These are phyloP conservation scores for Struthidea cinerea DNA, from an alignment of 2,113 vertebrate species.

Conservation along the genomic window DNA sequence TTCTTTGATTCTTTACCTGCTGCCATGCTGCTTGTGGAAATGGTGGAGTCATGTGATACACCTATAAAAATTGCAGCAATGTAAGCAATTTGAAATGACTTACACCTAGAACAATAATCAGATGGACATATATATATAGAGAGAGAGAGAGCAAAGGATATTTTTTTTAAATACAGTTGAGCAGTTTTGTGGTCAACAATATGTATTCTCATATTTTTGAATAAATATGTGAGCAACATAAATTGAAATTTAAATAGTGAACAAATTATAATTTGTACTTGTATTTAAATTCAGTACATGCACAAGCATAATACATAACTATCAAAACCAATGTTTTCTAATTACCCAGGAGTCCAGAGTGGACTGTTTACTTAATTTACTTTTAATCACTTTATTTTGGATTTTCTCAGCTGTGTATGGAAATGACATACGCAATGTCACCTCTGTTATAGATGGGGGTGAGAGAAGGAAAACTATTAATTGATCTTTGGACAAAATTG, in stretches of 20 bases:
- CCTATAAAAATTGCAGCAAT: neutral
- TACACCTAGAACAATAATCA: neutral
- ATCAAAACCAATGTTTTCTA: constrained; percentile 55
- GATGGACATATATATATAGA: neutral
- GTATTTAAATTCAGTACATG: constrained; percentile 27
- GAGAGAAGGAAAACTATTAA: constrained; percentile 30
- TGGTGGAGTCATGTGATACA: neutral
- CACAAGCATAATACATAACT: neutral
- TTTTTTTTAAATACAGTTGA: neutral
- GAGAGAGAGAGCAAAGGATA: too few species aligned
- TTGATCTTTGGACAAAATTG: constrained; percentile 23
- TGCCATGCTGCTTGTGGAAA: neutral
- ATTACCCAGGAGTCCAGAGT: constrained; percentile 47
- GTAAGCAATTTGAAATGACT: neutral
- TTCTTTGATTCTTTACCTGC: neutral
- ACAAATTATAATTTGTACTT: neutral
- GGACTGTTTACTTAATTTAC: constrained; percentile 54
- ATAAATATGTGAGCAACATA: neutral
- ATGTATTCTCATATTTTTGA: neutral
- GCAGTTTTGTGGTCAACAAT: neutral
- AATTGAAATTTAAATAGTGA: neutral
- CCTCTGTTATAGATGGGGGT: neutral
- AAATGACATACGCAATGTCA: constrained; percentile 34
- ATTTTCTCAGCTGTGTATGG: constrained; percentile 40
- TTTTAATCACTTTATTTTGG: constrained; percentile 56